Conservation (phyloP, 2,888 invertebrate species). For the Agonum fuliginosum region DNA sequence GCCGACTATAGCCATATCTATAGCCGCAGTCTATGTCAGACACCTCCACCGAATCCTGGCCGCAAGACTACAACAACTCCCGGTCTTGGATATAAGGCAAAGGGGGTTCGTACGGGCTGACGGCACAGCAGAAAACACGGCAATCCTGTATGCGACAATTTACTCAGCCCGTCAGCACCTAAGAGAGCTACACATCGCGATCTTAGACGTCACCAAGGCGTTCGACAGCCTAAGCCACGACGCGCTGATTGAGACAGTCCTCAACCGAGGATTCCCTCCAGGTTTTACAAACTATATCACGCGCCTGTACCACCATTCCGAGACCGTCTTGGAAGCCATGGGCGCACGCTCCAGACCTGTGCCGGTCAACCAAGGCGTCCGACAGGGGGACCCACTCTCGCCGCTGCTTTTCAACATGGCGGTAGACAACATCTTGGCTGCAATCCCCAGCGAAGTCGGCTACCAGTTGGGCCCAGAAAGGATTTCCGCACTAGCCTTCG, state of each 20-base stretch:
- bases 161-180: constrained; percentile 64
- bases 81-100: constrained; percentile 61
- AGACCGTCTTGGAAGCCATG: not conserved
- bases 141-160: constrained; percentile 59
- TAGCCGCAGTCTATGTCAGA: not conserved
- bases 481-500: constrained; percentile 66
- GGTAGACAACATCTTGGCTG: too few species aligned
- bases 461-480: not conserved
- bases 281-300: too few species aligned
- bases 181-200: too few species aligned
- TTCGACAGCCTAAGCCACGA: constrained; percentile 65
- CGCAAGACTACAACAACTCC: not conserved
- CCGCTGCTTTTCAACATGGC: too few species aligned
- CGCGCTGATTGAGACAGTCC: too few species aligned
- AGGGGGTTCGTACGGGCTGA: constrained; percentile 62
- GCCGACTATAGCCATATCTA: too few species aligned
- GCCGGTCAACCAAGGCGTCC: not conserved
- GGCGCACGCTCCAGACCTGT: not conserved
- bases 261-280: not conserved
- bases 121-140: constrained; percentile 63
- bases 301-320: not conserved
- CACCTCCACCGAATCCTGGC: constrained; percentile 60
- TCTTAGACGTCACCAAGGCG: constrained; percentile 69
- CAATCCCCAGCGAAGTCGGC: constrained; percentile 48
- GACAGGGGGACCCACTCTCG: too few species aligned